Base-by-base conservation (phyloP, 2,888 invertebrate species). In the Hylaea fasciaria region DNA sequence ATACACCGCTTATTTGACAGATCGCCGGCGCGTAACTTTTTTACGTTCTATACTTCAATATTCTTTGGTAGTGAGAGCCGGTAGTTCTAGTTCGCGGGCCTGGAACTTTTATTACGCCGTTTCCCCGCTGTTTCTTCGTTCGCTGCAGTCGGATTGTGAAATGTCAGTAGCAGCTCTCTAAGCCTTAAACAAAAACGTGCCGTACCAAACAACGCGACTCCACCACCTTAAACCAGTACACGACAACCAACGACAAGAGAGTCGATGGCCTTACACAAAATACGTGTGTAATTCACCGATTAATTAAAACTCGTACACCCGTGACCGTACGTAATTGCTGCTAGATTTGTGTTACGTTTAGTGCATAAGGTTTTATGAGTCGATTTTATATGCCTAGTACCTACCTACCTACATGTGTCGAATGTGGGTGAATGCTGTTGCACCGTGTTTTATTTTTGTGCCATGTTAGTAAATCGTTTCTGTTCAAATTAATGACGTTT, bases 301-400 rank as follows among this genome's bases (percentile, higher is more conserved):
- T 91, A 91, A 91, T 91, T 90, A 90, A 91, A 91, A 90, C 77
- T 86, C 85, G 87, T 85, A 89, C 85, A 88, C 80, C 85, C 91
- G 85, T 89, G 83, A 86, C 91, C 77, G 71, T 72, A 76, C 28
- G 87, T 89, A 88, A 89, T 91, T 89, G 80, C 85, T 66, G 44
- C 66, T 77, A 80, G 84, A 85, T 83, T 87, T 86, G 81, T 85
- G 82, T 81, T 81, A 80, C 79, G 77, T 82, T 82, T 80, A 81
- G 79, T 81, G 82, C 82, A 79, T 82, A 76, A 71, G 68, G 70
- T 79, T 84, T 82, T 82, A 82, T 49, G 60, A 47, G 45, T 14
- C n/a, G 17, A 28, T 40, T 60, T 60, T 60, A 60, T 59, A 40
- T 43, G 37, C 41, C 46, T 50, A 17, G 55, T 60, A 60, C 39